Base-by-base conservation (phyloP, 2,888 invertebrate species). In the Erebia aethiops region DNA sequence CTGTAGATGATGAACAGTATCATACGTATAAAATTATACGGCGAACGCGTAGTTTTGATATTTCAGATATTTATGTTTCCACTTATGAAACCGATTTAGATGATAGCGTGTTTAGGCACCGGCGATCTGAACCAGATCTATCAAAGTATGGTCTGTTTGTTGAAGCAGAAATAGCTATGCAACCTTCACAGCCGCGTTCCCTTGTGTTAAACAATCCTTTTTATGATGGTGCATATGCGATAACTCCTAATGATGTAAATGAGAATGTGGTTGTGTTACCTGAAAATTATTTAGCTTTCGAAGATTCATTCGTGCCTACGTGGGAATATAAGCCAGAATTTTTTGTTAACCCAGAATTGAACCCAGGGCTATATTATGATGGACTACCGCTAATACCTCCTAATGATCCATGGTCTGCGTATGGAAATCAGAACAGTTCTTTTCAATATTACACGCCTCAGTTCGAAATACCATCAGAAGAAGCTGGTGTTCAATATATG, bases 171-270 rank as follows among this genome's bases (percentile, higher is more conserved):
- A 77, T 90, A 76, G 87, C 89, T 73, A 87, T 83, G 79, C 83
- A 80, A 75, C 84, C 88, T 49, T 72, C 87, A 71, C 84, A 88
- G 76, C 85, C 88, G 62, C 84, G 89, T 51, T 87, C 93, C 41
- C 81, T 93, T 67, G 91, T 94, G 70, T 85, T 94, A 67, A 93
- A 94, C 76, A 94, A 94, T 77, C 94, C 94, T 13, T 94, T 94
- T 82, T 94, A 94, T 77, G 91, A 93, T 75, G 90, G 89, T 63
- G 87, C 93, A 43, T 90, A 88, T 75, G 90, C 92, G 41, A 80
- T 88, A 69, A 85, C 88, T 78, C 77, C 87, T 26, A 79, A 81
- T 49, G 87, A 89, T 73, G 74, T 89, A 65, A 88, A 85, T 79
- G 86, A 85, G 73, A 80, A 84, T 57, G 84, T 90, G 80, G 84